A percentile compares a stretch with the other conserved stretches of the same genome.
phyloP scores from a whole-genome alignment of 2,797 vertebrate genomes.

The Triplophysa bombifrons region DNA sequence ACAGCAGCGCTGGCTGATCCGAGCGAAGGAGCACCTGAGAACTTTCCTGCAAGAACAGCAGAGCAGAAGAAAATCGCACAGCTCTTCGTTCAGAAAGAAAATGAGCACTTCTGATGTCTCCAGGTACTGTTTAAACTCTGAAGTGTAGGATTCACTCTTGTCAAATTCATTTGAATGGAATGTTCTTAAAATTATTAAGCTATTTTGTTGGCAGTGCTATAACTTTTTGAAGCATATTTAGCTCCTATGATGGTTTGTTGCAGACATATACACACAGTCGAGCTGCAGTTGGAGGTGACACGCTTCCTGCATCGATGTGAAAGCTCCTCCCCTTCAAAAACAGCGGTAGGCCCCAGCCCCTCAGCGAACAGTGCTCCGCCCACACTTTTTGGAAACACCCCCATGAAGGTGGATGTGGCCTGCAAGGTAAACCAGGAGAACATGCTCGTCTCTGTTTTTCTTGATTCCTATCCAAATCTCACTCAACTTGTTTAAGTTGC shows the following conservation, averaged over 20 bases:
- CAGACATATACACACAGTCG: conserved; percentile 95
- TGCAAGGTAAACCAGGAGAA: conserved; percentile 81
- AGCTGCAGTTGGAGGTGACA: conserved; percentile 96
- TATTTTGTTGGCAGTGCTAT: background rate
- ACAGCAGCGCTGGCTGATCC: conserved; percentile 88
- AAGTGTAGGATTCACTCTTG: background rate
- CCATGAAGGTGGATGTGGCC: conserved; percentile 92
- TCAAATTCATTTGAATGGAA: background rate
- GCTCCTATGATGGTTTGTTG: background rate
- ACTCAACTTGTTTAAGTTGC: background rate
- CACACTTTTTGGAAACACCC: conserved; percentile 87
- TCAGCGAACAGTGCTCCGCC: conserved; percentile 71
- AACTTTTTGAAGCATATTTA: background rate
- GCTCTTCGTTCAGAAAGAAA: conserved; percentile 88
- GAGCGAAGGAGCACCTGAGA: conserved; percentile 95
- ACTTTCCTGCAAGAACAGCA: conserved; percentile 94
- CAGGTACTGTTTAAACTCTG: conserved; percentile 73
- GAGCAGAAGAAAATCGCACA: conserved; percentile 76
- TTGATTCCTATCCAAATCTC: background rate
- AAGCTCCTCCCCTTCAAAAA: conserved; percentile 73
- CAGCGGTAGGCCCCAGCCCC: conserved; percentile 64
- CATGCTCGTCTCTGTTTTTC: background rate
- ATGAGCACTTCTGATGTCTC: conserved; percentile 93
- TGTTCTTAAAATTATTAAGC: background rate
- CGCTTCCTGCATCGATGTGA: conserved; percentile 93